Conservation (phyloP, 2,888 invertebrate genomes). For the Pristionchus entomophagus region DNA sequence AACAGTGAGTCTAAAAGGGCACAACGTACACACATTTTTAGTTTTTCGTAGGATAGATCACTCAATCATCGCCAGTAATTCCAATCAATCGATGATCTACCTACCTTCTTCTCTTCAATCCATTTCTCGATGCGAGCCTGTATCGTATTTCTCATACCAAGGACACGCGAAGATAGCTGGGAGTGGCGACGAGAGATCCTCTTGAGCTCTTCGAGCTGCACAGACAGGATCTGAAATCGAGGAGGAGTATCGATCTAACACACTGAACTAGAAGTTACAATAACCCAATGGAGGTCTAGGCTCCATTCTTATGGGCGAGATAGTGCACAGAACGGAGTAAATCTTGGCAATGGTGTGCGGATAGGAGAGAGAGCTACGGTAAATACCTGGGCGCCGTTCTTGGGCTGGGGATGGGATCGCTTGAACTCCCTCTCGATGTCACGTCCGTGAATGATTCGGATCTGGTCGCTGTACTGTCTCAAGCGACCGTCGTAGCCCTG, state of each 20-base stretch:
- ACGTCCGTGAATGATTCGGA: constrained; percentile 78
- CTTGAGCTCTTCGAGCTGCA: constrained; percentile 75
- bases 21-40: too few species aligned
- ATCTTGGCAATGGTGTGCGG: too few species aligned
- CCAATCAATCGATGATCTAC: constrained; percentile 43
- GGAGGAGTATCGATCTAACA: neutral
- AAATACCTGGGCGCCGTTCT: constrained; percentile 72
- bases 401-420: constrained; percentile 71
- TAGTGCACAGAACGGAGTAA: too few species aligned
- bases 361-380: too few species aligned
- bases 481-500: constrained; percentile 91
- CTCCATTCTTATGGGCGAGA: too few species aligned
- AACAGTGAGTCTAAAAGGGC: neutral
- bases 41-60: neutral
- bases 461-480: constrained; percentile 87
- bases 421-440: constrained; percentile 66
- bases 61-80: too few species aligned
- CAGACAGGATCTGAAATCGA: constrained; percentile 61
- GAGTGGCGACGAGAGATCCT: constrained; percentile 76
- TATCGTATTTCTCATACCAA: constrained; percentile 75
- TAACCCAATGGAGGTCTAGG: too few species aligned
- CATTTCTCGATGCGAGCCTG: constrained; percentile 75
- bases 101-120: constrained; percentile 76
- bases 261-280: neutral
- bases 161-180: constrained; percentile 74